phyloP scores from a whole-genome alignment of 2,797 vertebrate genomes.

The Sebastes hopkinsi region DNA sequence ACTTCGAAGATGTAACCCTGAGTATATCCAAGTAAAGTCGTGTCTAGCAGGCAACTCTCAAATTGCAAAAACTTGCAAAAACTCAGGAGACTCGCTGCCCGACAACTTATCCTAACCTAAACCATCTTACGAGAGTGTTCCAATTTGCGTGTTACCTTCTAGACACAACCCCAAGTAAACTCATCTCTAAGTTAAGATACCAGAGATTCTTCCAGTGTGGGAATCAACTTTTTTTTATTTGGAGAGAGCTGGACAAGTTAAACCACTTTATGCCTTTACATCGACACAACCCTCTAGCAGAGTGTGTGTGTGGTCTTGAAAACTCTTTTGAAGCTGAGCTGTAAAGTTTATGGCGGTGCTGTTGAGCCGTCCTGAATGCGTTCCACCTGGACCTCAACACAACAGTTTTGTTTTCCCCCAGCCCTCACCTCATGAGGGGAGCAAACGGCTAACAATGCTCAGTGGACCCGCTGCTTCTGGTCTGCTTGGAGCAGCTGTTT shows the following conservation, averaged over 20 bases:
- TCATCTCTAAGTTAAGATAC: not conserved
- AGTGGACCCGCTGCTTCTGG: constrained; percentile 19
- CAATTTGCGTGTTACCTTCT: no score
- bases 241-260: not conserved
- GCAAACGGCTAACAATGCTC: constrained; percentile 7
- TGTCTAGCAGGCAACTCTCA: not conserved
- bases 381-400: not conserved
- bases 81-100: no score
- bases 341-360: not conserved
- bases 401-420: constrained; percentile 5
- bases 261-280: not conserved
- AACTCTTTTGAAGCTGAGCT: not conserved
- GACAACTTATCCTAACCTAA: no score
- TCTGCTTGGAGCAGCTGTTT: constrained; percentile 5
- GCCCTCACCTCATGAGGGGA: not conserved
- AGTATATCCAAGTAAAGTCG: not conserved
- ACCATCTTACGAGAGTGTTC: no score
- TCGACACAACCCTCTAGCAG: not conserved
- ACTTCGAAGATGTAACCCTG: not conserved
- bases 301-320: not conserved
- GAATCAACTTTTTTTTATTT: not conserved
- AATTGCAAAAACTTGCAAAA: no score
- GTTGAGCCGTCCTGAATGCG: not conserved
- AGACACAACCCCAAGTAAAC: not conserved
- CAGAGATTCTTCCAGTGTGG: not conserved